Conservation (phyloP, 2,113 vertebrate genomes). For the Nanorana parkeri region DNA sequence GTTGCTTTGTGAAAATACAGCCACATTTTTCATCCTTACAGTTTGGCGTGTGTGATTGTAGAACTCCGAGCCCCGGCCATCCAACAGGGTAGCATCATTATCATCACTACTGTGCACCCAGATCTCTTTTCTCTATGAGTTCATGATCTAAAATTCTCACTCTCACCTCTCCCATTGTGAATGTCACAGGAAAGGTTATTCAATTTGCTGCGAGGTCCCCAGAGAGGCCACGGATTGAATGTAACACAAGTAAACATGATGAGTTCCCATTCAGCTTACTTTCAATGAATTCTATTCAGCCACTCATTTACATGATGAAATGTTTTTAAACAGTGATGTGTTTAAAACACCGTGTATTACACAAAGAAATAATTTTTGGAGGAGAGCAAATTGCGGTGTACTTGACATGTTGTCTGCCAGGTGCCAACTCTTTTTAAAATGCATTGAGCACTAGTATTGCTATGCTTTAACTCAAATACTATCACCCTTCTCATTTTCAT, state of each 20-base stretch:
- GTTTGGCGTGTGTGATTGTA: background rate
- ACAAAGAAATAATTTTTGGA: conserved; percentile 31
- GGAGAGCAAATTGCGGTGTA: conserved; percentile 1
- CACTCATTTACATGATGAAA: conserved; percentile 49
- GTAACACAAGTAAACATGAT: conserved; percentile 41
- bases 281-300: conserved; percentile 10
- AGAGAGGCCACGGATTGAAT: background rate
- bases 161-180: conserved; percentile 42
- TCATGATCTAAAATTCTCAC: conserved; percentile 22
- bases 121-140: conserved; percentile 7
- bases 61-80: background rate
- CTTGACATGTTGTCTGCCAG: conserved; percentile 17
- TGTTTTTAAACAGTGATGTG: conserved; percentile 36
- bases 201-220: conserved; percentile 47
- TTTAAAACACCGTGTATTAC: conserved; percentile 23
- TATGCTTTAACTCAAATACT: conserved; percentile 10
- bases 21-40: background rate
- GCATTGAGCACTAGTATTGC: background rate
- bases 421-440: conserved; percentile 30
- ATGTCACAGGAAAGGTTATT: conserved; percentile 51
- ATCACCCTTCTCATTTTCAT: conserved; percentile 41
- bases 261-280: conserved; percentile 20
- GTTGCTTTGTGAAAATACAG: background rate
- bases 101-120: conserved; percentile 3
- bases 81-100: conserved; percentile 18